Base-by-base conservation (phyloP, 2,888 invertebrate species). In the Unio delphinus region DNA sequence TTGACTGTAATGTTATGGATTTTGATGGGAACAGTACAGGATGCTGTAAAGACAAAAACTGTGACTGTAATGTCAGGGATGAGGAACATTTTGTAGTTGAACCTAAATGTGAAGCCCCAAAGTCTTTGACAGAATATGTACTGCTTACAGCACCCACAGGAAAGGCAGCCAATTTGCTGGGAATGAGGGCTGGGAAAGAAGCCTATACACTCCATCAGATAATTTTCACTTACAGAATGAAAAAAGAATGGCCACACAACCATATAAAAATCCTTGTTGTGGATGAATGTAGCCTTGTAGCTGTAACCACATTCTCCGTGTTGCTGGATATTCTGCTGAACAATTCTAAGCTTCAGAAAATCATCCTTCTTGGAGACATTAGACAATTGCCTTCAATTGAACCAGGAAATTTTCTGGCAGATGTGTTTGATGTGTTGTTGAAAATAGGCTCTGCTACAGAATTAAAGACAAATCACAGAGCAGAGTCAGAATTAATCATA, bases 361-460 rank as follows among this genome's bases (percentile, higher is more conserved):
- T 88, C 30, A 79, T 88, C 15, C 75, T 88, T 8, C 79, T 88
- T 1, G 88, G 88, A 0, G 88, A 88, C 68, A 69, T 87, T 3
- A 62, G 86, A 67, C 88, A 88, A 77, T 74, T 88, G 65, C 88
- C 88, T 0, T 87, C 87, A 23, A 86, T 88, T 15, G 86, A 87
- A 68, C 83, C 88, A 3, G 88, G 88, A 20, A 82, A 86, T 69
- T 87, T 88, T 67, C 79, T 88, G n/a, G 67, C 69, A 3, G 87
- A 83, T 72, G 72, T 82, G 15, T 85, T 76, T 65, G 64, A 58
- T n/a, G 72, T 77, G 28, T 58, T 78, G 69, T 65, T 73, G 30
- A 70, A 64, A 62, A 55, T 78, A 57, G 81, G 83, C 23, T 79
- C 81, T 67, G 76, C 82, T 62, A 67, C 85, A 7, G 84, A 83